These are phyloP conservation scores for Carposina sasakii DNA, from an alignment of 1,140 invertebrate species.

Conservation along the genomic window DNA sequence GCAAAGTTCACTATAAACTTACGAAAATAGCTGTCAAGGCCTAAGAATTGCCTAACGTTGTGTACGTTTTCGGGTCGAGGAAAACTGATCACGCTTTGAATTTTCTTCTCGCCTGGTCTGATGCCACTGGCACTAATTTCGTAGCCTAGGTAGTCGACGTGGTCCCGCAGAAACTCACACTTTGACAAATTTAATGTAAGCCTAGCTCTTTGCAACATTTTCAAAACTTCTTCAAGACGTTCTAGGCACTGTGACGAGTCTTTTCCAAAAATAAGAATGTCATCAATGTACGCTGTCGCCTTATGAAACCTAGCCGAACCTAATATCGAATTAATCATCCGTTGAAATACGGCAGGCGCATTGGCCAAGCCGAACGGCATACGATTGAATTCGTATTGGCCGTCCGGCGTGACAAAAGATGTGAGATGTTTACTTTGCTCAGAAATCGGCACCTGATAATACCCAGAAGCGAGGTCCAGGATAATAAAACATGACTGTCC, in stretches of 20 bases:
- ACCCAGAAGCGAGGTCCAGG: slow-evolving; percentile 55
- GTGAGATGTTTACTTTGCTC: slow-evolving; percentile 35
- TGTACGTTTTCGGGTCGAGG: slow-evolving; percentile 21
- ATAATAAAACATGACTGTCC: slow-evolving; percentile 23
- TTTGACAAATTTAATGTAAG: slow-evolving; percentile 25
- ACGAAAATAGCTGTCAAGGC: slow-evolving; percentile 33
- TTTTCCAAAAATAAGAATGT: slow-evolving; percentile 20
- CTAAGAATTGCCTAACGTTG: slow-evolving; percentile 23
- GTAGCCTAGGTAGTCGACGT: slow-evolving; percentile 27
- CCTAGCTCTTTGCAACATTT: slow-evolving; percentile 6
- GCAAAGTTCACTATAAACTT: slow-evolving; percentile 32
- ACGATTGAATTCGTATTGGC: slow-evolving; percentile 30
- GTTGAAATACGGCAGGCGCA: slow-evolving; percentile 25
- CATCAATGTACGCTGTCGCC: slow-evolving; percentile 32
- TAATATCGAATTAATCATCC: slow-evolving; percentile 33
- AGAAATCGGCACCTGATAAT: slow-evolving; percentile 59
- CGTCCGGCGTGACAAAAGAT: slow-evolving; percentile 28
- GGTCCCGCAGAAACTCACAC: slow-evolving; percentile 15
- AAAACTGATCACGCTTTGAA: slow-evolving; percentile 17
- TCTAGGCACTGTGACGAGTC: slow-evolving; percentile 32
- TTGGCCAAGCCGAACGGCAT: slow-evolving; percentile 28
- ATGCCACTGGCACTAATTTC: slow-evolving; percentile 24
- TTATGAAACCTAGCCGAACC: slow-evolving; percentile 17
- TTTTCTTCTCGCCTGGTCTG: slow-evolving; percentile 18
- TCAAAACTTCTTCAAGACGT: slow-evolving; percentile 22